Base-by-base conservation (phyloP, 2,888 invertebrate species). In the Ecdyonurus torrentis region DNA sequence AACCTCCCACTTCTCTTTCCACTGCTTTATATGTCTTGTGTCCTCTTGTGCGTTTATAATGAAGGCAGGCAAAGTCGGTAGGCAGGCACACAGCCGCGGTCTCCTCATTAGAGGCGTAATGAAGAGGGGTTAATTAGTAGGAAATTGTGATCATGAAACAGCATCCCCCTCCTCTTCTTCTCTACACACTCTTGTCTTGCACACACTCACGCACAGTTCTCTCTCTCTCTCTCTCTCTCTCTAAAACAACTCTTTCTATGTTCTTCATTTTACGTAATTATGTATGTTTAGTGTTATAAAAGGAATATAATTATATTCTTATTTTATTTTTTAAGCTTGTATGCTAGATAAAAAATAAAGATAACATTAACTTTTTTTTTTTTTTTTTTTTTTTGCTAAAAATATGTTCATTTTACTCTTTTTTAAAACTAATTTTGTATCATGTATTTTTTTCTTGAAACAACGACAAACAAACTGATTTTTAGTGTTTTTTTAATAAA, bases 121-220 rank as follows among this genome's bases (percentile, higher is more conserved):
- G 37, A 37, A 37, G 37, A 37, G 37, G 37, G 62, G 62, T 62
- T 62, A 62, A 62, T 62, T 62, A 62, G 62, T 55, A 23, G 25
- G 62, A 62, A 62, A 62, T 62, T 58, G 62, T 55, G 62, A 62
- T 62, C 62, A 62, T 58, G 62, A 37, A 37, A 37, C 37, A 37
- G 37, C 37, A 5, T 15, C 7, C 37, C 37, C 37, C 37, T 15
- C 37, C 15, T 15, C 15, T 15, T 37, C 37, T 37, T 37, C 7
- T 15, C 37, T 37, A 15, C 37, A 10, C 37, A 15, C 15, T n/a
- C n/a, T n/a, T n/a, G n/a, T 37, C 37, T 37, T 15, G 5, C 37
- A 10, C 37, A 10, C 37, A 10, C 37, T 37, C 37, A 10, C 37
- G 5, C 37, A 10, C 37, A 10, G n/a, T 15, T 37, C 37, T 37